phyloP scores from a whole-genome alignment of 1,140 invertebrate genomes.

The Drosophila repleta region DNA sequence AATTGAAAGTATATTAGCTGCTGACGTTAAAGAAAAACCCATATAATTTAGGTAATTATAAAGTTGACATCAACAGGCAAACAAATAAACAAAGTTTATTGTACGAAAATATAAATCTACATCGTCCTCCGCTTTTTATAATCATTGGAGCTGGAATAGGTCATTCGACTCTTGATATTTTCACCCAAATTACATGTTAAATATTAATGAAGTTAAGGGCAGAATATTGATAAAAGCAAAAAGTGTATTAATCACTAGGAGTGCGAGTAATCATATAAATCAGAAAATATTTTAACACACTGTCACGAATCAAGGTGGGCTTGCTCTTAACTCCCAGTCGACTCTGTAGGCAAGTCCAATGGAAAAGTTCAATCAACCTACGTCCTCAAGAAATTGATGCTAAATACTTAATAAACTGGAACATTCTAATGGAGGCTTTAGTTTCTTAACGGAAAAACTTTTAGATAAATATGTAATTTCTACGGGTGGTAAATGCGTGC shows the following conservation, averaged over 20 bases:
- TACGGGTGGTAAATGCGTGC: background rate
- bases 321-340: background rate
- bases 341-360: background rate
- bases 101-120: conserved; percentile 12
- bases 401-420: conserved; percentile 53
- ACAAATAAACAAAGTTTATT: conserved; percentile 35
- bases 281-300: conserved; percentile 63
- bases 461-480: background rate
- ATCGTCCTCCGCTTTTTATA: background rate
- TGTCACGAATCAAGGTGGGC: conserved; percentile 6
- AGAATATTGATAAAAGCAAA: conserved; percentile 1
- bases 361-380: conserved; percentile 73
- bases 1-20: conserved; percentile 26
- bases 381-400: conserved; percentile 10
- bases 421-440: background rate
- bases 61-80: background rate
- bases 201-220: conserved; percentile 65
- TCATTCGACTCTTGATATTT: conserved; percentile 65
- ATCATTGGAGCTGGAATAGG: background rate
- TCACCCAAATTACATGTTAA: conserved; percentile 57
- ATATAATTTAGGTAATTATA: conserved; percentile 25
- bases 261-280: conserved; percentile 55
- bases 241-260: background rate
- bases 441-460: background rate
- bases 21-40: background rate